Evolutionary conservation across 2,113 vertebrate species (phyloP).

Genomic region (Taxidea taxus): DNA sequence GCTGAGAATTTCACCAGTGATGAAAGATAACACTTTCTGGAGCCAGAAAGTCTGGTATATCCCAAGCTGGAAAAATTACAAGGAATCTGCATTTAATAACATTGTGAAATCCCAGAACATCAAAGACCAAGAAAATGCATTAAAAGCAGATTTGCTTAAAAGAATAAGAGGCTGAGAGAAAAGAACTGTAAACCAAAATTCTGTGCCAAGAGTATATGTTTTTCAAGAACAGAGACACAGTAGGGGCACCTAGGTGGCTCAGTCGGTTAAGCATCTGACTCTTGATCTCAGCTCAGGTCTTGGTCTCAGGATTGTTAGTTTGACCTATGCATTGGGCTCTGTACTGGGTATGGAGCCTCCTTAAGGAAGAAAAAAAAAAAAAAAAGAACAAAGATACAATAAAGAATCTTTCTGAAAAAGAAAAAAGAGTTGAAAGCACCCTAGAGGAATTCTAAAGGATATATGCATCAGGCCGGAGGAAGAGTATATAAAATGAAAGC

Average conservation of each 20-base stretch:
- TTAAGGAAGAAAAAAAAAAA: not conserved
- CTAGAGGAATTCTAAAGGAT: not conserved
- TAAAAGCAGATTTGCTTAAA: slow-evolving; percentile 1
- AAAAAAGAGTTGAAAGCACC: not conserved
- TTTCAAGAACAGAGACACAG: not conserved
- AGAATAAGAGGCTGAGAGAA: not conserved
- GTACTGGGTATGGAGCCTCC: not conserved
- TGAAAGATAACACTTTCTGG: not conserved
- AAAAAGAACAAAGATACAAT: not conserved
- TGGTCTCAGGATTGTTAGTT: not conserved
- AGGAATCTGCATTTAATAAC: not conserved
- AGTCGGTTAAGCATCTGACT: not conserved
- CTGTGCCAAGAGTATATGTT: not conserved
- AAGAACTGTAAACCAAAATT: not conserved
- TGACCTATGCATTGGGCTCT: not conserved
- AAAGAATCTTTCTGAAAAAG: slow-evolving; percentile 14
- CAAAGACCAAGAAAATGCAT: not conserved
- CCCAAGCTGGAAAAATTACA: not conserved
- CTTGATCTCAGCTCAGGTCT: not conserved
- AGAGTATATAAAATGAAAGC: not conserved
- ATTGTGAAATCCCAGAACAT: not conserved
- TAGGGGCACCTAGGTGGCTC: not conserved
- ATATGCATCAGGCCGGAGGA: not conserved
- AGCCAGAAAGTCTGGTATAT: not conserved
- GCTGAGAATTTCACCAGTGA: not conserved